Conservation (phyloP, 2,113 vertebrate genomes). For the Ivindomyrus marchei region DNA sequence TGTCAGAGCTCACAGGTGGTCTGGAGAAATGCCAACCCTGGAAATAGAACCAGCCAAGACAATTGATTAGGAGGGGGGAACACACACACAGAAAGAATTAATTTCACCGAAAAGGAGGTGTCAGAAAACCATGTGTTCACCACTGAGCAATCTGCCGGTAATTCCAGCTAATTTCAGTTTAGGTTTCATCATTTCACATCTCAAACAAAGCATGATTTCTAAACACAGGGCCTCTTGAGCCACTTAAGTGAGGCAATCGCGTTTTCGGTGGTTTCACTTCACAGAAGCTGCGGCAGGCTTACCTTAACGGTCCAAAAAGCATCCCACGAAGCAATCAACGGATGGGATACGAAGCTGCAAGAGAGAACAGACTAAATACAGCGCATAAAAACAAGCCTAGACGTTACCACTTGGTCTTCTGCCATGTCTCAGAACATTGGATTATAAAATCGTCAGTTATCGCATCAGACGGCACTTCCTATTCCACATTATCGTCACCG, state of each 20-base stretch:
- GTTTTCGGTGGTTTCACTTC: background rate
- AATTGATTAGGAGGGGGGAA: background rate
- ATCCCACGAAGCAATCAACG: background rate
- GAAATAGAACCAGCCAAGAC: background rate
- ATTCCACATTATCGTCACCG: slow-evolving; percentile 76
- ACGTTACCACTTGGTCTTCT: background rate
- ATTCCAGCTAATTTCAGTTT: slow-evolving; percentile 64
- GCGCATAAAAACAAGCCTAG: background rate
- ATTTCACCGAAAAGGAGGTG: background rate
- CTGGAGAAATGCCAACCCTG: background rate
- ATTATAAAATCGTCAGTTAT: slow-evolving; percentile 73
- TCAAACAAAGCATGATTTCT: slow-evolving; percentile 15
- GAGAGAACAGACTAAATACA: background rate
- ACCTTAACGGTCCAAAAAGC: background rate
- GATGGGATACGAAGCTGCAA: background rate
- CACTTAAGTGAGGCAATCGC: slow-evolving; percentile 15
- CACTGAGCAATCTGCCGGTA: slow-evolving; percentile 78
- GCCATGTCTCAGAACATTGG: background rate
- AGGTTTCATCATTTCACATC: slow-evolving; percentile 27
- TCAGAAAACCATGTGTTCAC: slow-evolving; percentile 71
- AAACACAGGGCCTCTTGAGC: slow-evolving; percentile 32
- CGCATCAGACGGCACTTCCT: slow-evolving; percentile 94
- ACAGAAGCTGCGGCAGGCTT: background rate
- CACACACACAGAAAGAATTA: too few relatives aligned
- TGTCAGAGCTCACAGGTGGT: background rate